Base-by-base conservation (phyloP, 1,140 invertebrate genomes). In the Paraescarpia echinospica region DNA sequence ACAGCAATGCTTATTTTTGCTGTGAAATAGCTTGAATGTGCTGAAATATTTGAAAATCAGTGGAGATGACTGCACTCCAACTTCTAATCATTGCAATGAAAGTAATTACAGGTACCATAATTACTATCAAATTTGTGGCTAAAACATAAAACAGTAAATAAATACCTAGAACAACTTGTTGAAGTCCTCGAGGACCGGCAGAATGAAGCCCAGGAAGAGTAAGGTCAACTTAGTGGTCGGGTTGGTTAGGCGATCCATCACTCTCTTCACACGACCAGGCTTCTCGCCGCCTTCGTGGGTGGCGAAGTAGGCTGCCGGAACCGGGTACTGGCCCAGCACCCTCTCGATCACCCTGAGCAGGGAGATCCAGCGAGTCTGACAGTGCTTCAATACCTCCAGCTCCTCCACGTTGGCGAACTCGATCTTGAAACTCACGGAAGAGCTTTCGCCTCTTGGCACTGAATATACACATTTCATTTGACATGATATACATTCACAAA, bases 131-230 rank as follows among this genome's bases (percentile, higher is more conserved):
- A 34, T 89, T 89, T 89, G n/a, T n/a, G n/a, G n/a, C n/a, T n/a
- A n/a, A n/a, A n/a, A n/a, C n/a, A n/a, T n/a, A n/a, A n/a, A n/a
- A 34, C 89, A 89, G 18, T 18, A 34, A 89, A 4, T 89, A 18
- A 33, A 89, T 89, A 89, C 89, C 89, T 89, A 18, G n/a, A 89
- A 89, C 89, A 89, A 89, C n/a, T 89, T 89, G 89, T 89, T 89
- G 89, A 89, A 89, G 89, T 89, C 89, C 89, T 6, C 18, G 89
- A 89, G 89, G 34, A 89, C 89, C 89, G 89, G 89, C 89, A 34
- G 89, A 18, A 89, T 89, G 89, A 89, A 89, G 4, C 89, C 89
- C 89, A 34, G 34, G 89, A 89, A 89, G 89, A 89, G 89, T 4
- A 89, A 18, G 89, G 89, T 34, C 4, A 89, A 18, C 89, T 89